These are phyloP conservation scores for Meta bourneti DNA, from an alignment of 2,888 invertebrate species.

Conservation along the genomic window DNA sequence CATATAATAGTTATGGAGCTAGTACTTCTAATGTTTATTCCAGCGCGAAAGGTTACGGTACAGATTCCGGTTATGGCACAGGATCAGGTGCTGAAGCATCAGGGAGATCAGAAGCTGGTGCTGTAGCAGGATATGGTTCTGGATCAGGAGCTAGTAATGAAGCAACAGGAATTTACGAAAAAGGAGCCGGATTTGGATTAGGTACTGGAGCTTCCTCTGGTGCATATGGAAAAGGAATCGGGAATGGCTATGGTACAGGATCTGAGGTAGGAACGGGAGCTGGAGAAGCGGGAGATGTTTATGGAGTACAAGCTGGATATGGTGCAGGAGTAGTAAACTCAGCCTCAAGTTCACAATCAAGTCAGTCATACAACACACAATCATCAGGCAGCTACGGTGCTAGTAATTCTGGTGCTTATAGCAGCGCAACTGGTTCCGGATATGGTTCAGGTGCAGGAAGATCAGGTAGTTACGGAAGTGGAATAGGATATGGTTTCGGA, in stretches of 20 bases:
- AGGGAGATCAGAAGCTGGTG: neutral
- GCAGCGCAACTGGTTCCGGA: neutral
- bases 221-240: conserved; percentile 20
- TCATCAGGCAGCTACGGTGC: neutral
- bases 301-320: neutral
- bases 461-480: neutral
- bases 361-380: neutral
- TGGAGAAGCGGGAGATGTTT: neutral
- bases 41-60: neutral
- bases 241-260: neutral
- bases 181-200: neutral
- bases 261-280: neutral
- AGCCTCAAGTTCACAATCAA: neutral
- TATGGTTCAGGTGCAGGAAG: neutral
- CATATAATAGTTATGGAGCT: neutral
- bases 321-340: conserved; percentile 1
- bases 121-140: neutral
- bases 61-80: neutral
- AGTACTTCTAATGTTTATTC: neutral
- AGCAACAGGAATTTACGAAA: neutral
- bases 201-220: neutral
- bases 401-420: neutral
- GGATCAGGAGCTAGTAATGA: neutral
- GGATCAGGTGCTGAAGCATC: neutral
- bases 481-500: neutral